These are phyloP conservation scores for Galbula dea DNA, from an alignment of 2,113 vertebrate genomes.

Conservation along the genomic window DNA sequence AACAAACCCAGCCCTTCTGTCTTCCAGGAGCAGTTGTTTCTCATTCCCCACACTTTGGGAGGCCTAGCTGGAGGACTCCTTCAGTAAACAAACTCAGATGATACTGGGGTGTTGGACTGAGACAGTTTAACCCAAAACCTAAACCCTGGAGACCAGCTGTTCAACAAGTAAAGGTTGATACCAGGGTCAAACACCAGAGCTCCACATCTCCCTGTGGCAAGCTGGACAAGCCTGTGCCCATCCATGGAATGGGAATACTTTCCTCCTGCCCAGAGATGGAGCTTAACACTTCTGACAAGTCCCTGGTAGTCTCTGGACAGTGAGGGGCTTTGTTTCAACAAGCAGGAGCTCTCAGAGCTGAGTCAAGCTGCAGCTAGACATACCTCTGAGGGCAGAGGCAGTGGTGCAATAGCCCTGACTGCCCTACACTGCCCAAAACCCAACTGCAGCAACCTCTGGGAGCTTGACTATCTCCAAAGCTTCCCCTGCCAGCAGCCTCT, in stretches of 20 bases:
- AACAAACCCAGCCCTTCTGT: neutral
- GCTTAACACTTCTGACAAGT: neutral
- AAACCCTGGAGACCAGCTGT: neutral
- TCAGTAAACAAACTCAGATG: slow-evolving; percentile 1
- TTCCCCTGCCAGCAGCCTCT: neutral
- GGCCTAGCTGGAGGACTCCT: neutral
- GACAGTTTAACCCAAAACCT: neutral
- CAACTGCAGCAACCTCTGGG: neutral
- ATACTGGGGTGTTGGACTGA: neutral
- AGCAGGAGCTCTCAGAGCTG: neutral
- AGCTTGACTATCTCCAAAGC: neutral
- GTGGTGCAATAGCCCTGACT: neutral
- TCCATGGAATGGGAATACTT: neutral
- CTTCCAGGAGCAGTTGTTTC: neutral
- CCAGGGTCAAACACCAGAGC: neutral
- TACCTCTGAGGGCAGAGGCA: neutral
- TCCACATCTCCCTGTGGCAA: neutral
- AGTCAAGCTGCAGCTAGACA: neutral
- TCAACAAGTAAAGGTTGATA: neutral
- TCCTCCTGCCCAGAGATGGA: neutral
- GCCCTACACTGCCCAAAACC: accelerated
- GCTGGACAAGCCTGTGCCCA: neutral
- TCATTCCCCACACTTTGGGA: neutral
- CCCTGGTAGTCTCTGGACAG: neutral
- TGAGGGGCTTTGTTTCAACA: neutral